A percentile compares a stretch with the other conserved stretches of the same genome.
Evolutionary conservation across 2,888 invertebrate genomes (phyloP).

Genomic region (Calameuta idolon): DNA sequence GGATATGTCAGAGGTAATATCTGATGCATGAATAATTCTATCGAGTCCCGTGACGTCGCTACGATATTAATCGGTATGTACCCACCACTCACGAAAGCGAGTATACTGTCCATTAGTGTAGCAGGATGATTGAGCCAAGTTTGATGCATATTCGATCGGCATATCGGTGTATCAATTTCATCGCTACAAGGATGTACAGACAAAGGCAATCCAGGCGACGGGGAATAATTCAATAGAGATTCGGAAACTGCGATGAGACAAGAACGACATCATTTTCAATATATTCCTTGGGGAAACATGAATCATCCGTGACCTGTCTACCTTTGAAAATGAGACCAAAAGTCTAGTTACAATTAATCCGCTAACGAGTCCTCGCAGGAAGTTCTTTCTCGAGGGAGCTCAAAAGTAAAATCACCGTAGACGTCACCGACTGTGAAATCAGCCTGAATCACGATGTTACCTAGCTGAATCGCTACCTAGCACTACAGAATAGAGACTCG

Average conservation of each 20-base stretch:
- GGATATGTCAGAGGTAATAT: conserved; percentile 32
- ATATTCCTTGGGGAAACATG: neutral
- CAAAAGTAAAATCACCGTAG: neutral
- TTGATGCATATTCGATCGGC: conserved; percentile 12
- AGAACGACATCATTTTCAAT: neutral
- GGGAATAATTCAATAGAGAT: too few species aligned
- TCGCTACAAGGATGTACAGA: neutral
- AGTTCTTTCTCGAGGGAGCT: neutral
- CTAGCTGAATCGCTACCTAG: neutral
- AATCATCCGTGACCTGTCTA: neutral
- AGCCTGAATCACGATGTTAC: neutral
- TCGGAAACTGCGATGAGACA: neutral
- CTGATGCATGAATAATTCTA: conserved; percentile 42
- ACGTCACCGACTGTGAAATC: neutral
- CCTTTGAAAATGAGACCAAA: neutral
- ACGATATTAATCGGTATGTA: conserved; percentile 37
- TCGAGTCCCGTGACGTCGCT: conserved; percentile 28
- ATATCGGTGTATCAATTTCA: conserved; percentile 1
- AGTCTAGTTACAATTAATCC: neutral
- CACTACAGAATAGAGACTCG: neutral
- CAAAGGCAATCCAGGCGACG: neutral
- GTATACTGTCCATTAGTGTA: conserved; percentile 34
- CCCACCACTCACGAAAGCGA: conserved; percentile 19
- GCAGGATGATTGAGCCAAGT: conserved; percentile 21
- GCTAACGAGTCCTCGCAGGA: neutral